Evolutionary conservation across 2,797 vertebrate species (phyloP).

Genomic region (Sebastes matsubarae): DNA sequence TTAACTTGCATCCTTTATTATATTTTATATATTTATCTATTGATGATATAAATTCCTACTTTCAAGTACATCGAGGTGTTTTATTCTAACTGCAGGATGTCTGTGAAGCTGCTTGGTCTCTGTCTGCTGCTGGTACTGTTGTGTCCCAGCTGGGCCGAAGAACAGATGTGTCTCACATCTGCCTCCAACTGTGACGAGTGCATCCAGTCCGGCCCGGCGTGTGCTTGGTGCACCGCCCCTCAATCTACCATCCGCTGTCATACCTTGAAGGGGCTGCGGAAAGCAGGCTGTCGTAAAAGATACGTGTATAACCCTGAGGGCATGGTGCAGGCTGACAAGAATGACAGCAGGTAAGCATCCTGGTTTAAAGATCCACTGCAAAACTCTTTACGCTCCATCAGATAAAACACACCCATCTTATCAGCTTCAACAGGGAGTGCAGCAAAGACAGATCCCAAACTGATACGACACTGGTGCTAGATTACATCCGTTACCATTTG

Average conservation of each 20-base stretch:
- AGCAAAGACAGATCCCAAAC: background rate
- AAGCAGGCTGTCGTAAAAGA: conserved; percentile 18
- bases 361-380: background rate
- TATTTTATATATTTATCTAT: background rate
- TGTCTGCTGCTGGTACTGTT: conserved; percentile 46
- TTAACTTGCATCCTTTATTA: background rate
- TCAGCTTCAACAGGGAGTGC: background rate
- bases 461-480: background rate
- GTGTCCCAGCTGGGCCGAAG: background rate
- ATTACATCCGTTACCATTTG: background rate
- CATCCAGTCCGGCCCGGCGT: conserved; percentile 43
- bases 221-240: conserved; percentile 60
- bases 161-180: conserved; percentile 29
- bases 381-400: background rate
- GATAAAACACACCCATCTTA: background rate
- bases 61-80: background rate
- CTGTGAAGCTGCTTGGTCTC: conserved; percentile 31
- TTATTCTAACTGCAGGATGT: conserved; percentile 53
- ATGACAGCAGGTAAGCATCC: conserved; percentile 43
- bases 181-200: conserved; percentile 57
- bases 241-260: conserved; percentile 15
- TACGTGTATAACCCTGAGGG: conserved; percentile 51
- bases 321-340: conserved; percentile 19
- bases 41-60: background rate
- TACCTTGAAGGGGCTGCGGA: background rate